Percentiles rank a stretch among this genome's conserved stretches.
phyloP scores from a whole-genome alignment of 2,113 vertebrate species.

The Pavo muticus region DNA sequence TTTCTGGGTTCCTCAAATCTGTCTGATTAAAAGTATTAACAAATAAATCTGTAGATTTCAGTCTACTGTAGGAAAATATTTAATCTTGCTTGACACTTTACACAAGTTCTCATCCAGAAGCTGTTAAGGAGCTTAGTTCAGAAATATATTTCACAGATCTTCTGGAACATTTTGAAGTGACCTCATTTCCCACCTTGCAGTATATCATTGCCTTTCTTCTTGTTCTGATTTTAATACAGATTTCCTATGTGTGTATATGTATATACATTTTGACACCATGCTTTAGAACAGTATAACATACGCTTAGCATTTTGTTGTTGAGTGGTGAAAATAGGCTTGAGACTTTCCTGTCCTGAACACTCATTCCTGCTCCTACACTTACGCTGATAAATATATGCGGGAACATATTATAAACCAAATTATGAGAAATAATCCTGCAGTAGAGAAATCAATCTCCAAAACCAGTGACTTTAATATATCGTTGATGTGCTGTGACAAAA shows the following conservation, averaged over 20 bases:
- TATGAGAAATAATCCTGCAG: background rate
- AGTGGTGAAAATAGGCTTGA: background rate
- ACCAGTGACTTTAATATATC: background rate
- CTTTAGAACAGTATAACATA: background rate
- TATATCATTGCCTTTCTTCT: background rate
- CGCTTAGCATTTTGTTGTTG: background rate
- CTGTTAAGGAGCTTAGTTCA: constrained; percentile 48
- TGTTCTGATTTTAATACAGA: background rate
- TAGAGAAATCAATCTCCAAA: background rate
- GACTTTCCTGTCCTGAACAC: background rate
- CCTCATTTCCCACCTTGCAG: constrained; percentile 6
- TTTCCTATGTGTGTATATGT: background rate
- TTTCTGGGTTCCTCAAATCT: background rate
- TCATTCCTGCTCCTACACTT: fast-evolving
- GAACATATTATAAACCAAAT: background rate
- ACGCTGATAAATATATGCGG: background rate
- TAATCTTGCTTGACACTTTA: constrained; percentile 54
- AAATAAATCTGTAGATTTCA: constrained; percentile 42
- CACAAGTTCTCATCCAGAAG: background rate
- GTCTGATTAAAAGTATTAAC: constrained; percentile 29
- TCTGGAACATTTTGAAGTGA: constrained; percentile 12
- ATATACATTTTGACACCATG: background rate
- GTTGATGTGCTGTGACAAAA: background rate
- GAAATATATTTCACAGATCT: constrained; percentile 16
- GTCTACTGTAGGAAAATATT: background rate